Evolutionary conservation across 1,140 invertebrate species (phyloP), one percentile per base, ranked within the genome.

Genomic region (Neotoxoptera formosana): DNA sequence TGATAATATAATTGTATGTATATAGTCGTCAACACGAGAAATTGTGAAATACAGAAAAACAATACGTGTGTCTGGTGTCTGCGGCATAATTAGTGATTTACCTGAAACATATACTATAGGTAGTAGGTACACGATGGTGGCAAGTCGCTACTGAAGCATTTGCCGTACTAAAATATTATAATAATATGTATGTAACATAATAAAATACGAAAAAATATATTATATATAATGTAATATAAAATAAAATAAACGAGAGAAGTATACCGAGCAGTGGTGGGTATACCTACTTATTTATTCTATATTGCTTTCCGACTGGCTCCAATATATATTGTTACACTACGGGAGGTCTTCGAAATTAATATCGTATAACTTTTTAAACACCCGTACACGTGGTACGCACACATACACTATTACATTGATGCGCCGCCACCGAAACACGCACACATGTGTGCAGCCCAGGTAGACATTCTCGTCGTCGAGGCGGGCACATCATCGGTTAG

Each of bases 321-420:
- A 34, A 51, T 45, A 60, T 23, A 53, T 60, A 45, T 36, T 36
- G 53, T 60, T 60, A 90, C 53, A 45, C 89, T 67, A 90, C 89
- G 89, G 89, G 89, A 90, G 89, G 89, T 90, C 89, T 90, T 90
- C 60, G 56, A 67, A 90, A 67, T 67, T 60, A 90, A 90, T 90
- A 90, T 90, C 89, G 89, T 90, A 30, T n/a, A 45, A 67, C 53
- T 90, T 90, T 90, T 90, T 90, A 60, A 90, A 90, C 88, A 90
- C 51, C 36, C 51, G 51, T 90, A 56, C 30, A 51, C 36, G 45
- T 48, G 48, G 30, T 88, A 34, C 47, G 36, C 87, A 25, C 14
- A 89, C 87, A 11, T 34, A 25, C 23, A 56, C 30, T 34, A 6
- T 7, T 9, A 53, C 20, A 51, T 51, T 7, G 34, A 36, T 56